Base-by-base conservation (phyloP, 2,113 vertebrate species). In the Mirza zaza region DNA sequence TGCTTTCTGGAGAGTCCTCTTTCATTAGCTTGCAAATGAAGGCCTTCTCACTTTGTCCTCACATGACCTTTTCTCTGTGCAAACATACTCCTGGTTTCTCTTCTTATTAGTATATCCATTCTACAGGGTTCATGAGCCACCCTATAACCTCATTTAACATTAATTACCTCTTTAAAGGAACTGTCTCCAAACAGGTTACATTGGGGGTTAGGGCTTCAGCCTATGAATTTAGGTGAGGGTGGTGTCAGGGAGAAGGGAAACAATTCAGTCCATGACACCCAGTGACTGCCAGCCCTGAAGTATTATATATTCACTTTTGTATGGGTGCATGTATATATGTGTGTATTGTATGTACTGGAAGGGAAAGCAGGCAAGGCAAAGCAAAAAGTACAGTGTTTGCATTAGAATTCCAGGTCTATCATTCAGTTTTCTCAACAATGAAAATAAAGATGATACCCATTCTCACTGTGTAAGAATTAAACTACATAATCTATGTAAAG, bases 401-500 rank as follows among this genome's bases (percentile, higher is more conserved):
- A 87, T 79, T 36, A 87, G 34, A 79, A 94, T 95, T 94, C 32
- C 50, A 95, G 11, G 50, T 84, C 6, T 52, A 81, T 65, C 50
- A 79, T 25, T 87, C 21, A 93, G 61, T 52, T 81, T 93, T 91
- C 87, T 73, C 61, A 87, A 75, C 12, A 87, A 77, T 39, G 87
- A 85, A 87, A 87, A 59, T 76, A 23, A 81, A 7, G 32, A 73
- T 79, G 91, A 48, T 34, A 96, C 32, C 70, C 79, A 92, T 48
- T 77, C 59, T 45, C 32, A 90, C 27, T 61, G 5, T 87, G 8
- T 73, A 77, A 91, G 34, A 90, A 87, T 14, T 94, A 85, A 91
- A 50, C 70, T 81, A 96, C 29, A 96, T 45, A 75, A 87, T 90
- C 73, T 75, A 87, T 65, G 20, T 80, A 90, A 86, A 94, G n/a